Percentiles rank a stretch among this genome's conserved stretches.
Conservation (phyloP, 2,888 invertebrate species). For the Trichopoda pennipes region DNA sequence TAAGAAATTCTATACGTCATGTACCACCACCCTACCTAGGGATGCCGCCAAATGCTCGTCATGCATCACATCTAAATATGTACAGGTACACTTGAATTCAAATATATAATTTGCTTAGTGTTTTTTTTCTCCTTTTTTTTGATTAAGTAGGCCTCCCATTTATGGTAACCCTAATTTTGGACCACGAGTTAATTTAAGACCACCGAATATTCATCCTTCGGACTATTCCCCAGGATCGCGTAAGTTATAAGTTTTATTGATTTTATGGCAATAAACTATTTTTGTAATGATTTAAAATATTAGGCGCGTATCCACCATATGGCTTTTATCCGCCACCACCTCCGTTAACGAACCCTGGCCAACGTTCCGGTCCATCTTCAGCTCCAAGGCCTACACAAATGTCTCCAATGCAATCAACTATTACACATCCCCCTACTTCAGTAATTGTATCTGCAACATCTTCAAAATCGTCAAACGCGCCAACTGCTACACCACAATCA, state of each 20-base stretch:
- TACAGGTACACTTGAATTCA: conserved; percentile 73
- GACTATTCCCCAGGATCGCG: conserved; percentile 77
- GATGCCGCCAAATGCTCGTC: conserved; percentile 76
- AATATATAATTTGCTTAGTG: background rate
- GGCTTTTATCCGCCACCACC: conserved; percentile 79
- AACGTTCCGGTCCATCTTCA: conserved; percentile 36
- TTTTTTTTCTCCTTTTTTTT: background rate
- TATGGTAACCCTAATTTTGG: conserved; percentile 79
- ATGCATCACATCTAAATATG: conserved; percentile 78
- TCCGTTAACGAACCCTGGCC: conserved; percentile 74
- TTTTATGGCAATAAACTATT: background rate
- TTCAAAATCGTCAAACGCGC: conserved; percentile 65
- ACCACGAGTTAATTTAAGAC: conserved; percentile 73
- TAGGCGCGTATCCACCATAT: conserved; percentile 75
- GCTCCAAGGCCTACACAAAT: conserved; percentile 50
- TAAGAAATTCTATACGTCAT: conserved; percentile 58
- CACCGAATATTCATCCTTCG: conserved; percentile 72
- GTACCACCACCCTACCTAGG: conserved; percentile 62
- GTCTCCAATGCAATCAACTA: conserved; percentile 25
- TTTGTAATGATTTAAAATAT: background rate
- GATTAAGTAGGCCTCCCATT: conserved; percentile 74
- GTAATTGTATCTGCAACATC: conserved; percentile 74
- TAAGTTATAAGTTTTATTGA: conserved; percentile 69
- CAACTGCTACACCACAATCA: conserved; percentile 53
- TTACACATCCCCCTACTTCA: conserved; percentile 70